Evolutionary conservation across 2,888 invertebrate species (phyloP).

Genomic region (Merodon equestris): DNA sequence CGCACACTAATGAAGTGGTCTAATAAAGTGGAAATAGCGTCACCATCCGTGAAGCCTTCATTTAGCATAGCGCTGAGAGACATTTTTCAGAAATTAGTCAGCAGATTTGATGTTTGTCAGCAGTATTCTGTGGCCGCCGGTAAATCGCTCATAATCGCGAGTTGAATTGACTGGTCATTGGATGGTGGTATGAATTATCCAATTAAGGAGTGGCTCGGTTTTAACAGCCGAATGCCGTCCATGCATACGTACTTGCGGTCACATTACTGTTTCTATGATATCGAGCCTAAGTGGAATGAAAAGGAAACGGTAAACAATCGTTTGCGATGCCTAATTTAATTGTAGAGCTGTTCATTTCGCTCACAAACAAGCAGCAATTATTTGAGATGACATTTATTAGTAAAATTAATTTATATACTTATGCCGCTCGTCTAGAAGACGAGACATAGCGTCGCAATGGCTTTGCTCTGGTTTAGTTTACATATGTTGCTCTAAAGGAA

Average conservation of each 20-base stretch:
- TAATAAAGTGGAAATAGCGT: constrained; percentile 37
- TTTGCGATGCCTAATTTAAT: constrained; percentile 36
- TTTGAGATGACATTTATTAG: constrained; percentile 14
- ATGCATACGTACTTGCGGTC: not conserved
- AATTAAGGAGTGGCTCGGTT: constrained; percentile 6
- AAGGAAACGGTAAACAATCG: constrained; percentile 27
- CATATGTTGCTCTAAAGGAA: too few species aligned
- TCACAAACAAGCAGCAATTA: constrained; percentile 6
- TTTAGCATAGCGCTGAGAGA: not conserved
- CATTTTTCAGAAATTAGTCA: not conserved
- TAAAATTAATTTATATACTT: constrained; percentile 6
- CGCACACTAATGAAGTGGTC: constrained; percentile 7
- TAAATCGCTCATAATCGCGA: not conserved
- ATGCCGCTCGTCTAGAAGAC: too few species aligned
- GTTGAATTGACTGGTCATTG: constrained; percentile 8
- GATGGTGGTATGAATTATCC: constrained; percentile 10
- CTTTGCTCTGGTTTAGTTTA: too few species aligned
- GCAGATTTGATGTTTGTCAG: not conserved
- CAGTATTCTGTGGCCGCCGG: not conserved
- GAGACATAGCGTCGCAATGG: too few species aligned
- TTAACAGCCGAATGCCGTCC: constrained; percentile 12
- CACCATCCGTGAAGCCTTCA: not conserved
- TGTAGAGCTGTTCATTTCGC: constrained; percentile 14
- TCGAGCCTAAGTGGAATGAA: constrained; percentile 19
- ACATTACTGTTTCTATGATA: too few species aligned